Evolutionary conservation across 2,113 vertebrate species (phyloP), one percentile per base, ranked within the genome.

Genomic region (Henicopernis longicauda): DNA sequence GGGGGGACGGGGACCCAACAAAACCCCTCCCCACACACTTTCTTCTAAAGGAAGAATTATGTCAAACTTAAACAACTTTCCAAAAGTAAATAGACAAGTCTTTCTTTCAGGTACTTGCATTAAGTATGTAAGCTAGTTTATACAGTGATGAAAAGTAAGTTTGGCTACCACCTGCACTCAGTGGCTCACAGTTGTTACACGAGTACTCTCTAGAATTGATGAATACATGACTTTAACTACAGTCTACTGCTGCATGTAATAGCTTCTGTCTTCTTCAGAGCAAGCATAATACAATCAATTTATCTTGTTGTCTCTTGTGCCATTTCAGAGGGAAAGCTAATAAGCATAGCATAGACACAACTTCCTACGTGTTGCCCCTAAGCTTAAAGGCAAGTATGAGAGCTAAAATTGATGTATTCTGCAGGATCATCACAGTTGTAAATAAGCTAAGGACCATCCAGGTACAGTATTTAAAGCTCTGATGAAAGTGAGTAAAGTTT

Each of bases 1-100:
- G 16, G 9, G 5, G 8, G 13, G 26, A 2, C 3, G 8, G 19
- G 3, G 10, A 9, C 9, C 16, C 13, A 61, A 32, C 11, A 59
- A 5, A 73, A 26, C 8, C 13, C 18, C 5, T 16, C 20, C 29
- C 18, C 15, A 25, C 22, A 18, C 26, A 12, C 29, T 78, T 71
- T 42, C 2, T 32, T 87, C 18, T 87, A n/a, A 71, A 74, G 65
- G 61, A 87, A 71, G 14, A 79, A 38, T 74, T 40, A 26, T 6
- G 6, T 85, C 29, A 65, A 34, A 63, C 29, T 54, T 20, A 22
- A 36, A 42, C 40, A 49, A 23, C 26, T 52, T 95, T 34, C 27
- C 49, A 70, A 66, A 73, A 25, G 23, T 42, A 70, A 45, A 27
- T 77, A 17, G 20, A 19, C 31, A 49, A 55, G 16, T 78, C 20